phyloP scores from a whole-genome alignment of 2,113 vertebrate genomes.

The Bos taurus region DNA sequence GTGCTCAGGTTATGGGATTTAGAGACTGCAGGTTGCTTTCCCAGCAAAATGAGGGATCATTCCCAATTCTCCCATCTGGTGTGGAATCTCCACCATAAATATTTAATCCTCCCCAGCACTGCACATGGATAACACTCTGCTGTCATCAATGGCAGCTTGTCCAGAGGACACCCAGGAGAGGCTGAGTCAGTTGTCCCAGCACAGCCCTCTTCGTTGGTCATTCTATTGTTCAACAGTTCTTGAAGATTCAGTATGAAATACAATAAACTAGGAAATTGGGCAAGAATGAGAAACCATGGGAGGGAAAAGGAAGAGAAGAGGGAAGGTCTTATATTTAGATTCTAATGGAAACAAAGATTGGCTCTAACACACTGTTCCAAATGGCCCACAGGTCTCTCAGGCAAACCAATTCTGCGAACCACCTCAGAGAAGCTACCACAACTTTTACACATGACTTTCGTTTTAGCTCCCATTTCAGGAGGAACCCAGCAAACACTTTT shows the following conservation, averaged over 20 bases:
- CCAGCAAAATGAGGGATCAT: background rate
- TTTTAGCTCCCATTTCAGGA: background rate
- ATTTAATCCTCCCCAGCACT: background rate
- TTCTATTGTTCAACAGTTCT: too few species aligned
- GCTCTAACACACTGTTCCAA: too few species aligned
- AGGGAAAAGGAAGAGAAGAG: background rate
- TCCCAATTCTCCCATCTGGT: background rate
- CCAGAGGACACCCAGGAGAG: background rate
- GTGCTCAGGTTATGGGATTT: slow-evolving; percentile 33
- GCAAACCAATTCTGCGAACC: too few species aligned
- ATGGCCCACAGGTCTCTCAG: background rate
- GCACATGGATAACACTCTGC: background rate
- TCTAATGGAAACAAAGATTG: background rate
- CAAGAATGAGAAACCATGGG: background rate
- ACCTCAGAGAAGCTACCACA: background rate
- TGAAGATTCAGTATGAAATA: background rate
- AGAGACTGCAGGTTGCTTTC: background rate
- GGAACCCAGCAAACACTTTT: background rate
- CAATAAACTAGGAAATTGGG: too few species aligned
- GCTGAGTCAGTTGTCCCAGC: background rate
- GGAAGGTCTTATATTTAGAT: background rate
- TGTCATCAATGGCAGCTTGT: background rate
- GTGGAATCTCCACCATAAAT: background rate
- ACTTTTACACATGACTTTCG: background rate
- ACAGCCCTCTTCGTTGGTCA: background rate